These are phyloP conservation scores for Rhinatrema bivittatum DNA, from an alignment of 2,797 vertebrate genomes.

Conservation along the genomic window DNA sequence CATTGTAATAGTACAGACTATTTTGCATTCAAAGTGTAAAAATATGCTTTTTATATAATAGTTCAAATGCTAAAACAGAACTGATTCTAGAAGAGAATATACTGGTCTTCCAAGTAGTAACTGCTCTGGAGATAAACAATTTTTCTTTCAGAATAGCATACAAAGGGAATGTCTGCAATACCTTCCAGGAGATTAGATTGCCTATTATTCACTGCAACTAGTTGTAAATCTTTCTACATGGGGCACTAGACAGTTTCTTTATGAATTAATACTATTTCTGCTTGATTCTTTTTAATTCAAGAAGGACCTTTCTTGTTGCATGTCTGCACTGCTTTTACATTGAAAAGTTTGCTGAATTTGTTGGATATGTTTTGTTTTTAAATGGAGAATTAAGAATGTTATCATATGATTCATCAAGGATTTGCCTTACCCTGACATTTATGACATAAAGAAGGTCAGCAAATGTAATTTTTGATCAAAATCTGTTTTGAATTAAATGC, in stretches of 20 bases:
- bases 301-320: constrained; percentile 63
- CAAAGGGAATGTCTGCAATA: constrained; percentile 27
- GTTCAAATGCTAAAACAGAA: constrained; percentile 13
- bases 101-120: constrained; percentile 26
- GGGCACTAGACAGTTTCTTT: constrained; percentile 55
- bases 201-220: constrained; percentile 38
- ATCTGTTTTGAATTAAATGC: constrained; percentile 56
- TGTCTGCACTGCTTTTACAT: constrained; percentile 74
- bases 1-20: too few relatives aligned
- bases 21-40: constrained; percentile 7
- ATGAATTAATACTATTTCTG: constrained; percentile 59
- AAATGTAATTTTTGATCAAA: constrained; percentile 53
- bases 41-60: constrained; percentile 5
- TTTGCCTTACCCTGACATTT: constrained; percentile 91
- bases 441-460: constrained; percentile 53
- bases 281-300: constrained; percentile 54
- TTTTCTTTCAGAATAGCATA: constrained; percentile 29
- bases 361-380: constrained; percentile 69
- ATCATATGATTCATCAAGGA: constrained; percentile 63
- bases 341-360: constrained; percentile 60
- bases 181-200: constrained; percentile 27
- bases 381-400: constrained; percentile 73
- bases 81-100: constrained; percentile 15
- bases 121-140: constrained; percentile 22
- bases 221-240: constrained; percentile 41